Evolutionary conservation across 2,113 vertebrate species (phyloP), one percentile per base, ranked within the genome.

Genomic region (Lathamus discolor): DNA sequence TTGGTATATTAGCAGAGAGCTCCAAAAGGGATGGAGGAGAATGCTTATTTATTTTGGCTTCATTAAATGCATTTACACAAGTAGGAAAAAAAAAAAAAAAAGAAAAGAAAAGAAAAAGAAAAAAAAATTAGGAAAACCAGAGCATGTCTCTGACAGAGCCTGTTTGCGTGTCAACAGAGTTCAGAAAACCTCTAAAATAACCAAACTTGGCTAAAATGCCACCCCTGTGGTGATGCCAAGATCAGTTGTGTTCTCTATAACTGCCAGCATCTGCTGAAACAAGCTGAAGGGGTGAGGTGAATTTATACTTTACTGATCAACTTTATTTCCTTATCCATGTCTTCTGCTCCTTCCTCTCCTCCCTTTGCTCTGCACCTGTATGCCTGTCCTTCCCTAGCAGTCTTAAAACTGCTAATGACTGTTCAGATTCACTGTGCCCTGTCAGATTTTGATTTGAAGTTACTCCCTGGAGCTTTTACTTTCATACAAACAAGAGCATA

Each of bases 361-460:
- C 77, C 63, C 70, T 72, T 69, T 0, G 2, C 52, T 54, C 63
- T 63, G 59, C 78, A 91, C 59, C 82, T 87, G 84, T 27, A 20
- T 79, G 70, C n/a, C 22, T 84, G 57, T 66, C 39, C 69, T 91
- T 93, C 43, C 63, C 57, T 61, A 86, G 66, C 67, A 83, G 70
- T 46, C 80, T 84, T 82, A 24, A 70, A 73, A 35, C 52, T 80
- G 37, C 77, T 33, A 41, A 20, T 18, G 81, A 61, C 61, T 77
- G 49, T 31, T 84, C 74, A 57, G 73, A 91, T 83, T 68, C 63
- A 29, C 70, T 82, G 59, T 87, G 67, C 67, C 63, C 54, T 79
- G 81, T 25, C 91, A 87, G 87, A 64, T 76, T 88, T 82, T 46
- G 86, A 83, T 73, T 90, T 88, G 72, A 78, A 95, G 63, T 83